Evolutionary conservation across 1,140 invertebrate genomes (phyloP).

Genomic region (Nasonia giraulti): DNA sequence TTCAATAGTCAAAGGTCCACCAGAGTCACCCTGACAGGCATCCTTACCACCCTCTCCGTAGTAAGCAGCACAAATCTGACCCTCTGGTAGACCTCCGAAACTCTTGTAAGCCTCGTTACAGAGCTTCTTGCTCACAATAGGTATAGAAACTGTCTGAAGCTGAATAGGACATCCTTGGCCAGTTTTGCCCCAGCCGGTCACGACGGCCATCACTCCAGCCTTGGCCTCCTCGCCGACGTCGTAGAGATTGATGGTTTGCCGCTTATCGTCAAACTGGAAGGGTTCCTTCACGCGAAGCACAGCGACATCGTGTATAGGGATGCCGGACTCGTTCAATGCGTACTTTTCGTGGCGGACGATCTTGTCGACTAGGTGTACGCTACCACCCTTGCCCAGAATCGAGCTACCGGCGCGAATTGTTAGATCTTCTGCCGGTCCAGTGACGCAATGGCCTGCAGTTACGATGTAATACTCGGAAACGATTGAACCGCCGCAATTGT

Average conservation of each 20-base stretch:
- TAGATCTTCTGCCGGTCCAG: not conserved
- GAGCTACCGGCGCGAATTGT: constrained; percentile 53
- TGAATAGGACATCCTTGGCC: constrained; percentile 28
- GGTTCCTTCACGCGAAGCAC: constrained; percentile 50
- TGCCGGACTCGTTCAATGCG: constrained; percentile 24
- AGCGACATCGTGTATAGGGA: constrained; percentile 58
- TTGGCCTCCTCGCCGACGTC: constrained; percentile 47
- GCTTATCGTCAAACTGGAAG: constrained; percentile 53
- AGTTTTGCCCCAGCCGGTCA: constrained; percentile 71
- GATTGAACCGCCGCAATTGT: constrained; percentile 75
- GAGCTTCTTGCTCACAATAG: constrained; percentile 62
- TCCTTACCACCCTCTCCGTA: constrained; percentile 78
- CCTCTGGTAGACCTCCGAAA: constrained; percentile 74
- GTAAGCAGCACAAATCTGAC: constrained; percentile 84
- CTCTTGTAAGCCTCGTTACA: constrained; percentile 66
- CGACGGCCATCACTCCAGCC: constrained; percentile 55
- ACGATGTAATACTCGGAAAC: constrained; percentile 74
- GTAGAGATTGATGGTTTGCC: constrained; percentile 54
- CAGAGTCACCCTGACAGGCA: constrained; percentile 79
- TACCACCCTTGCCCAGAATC: constrained; percentile 45
- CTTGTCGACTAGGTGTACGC: constrained; percentile 46
- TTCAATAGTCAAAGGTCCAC: constrained; percentile 67
- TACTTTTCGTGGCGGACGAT: constrained; percentile 56
- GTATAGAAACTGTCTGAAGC: constrained; percentile 66
- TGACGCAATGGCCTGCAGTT: constrained; percentile 74